Base-by-base conservation (phyloP, 2,113 vertebrate genomes). In the Dendropsophus ebraccatus region DNA sequence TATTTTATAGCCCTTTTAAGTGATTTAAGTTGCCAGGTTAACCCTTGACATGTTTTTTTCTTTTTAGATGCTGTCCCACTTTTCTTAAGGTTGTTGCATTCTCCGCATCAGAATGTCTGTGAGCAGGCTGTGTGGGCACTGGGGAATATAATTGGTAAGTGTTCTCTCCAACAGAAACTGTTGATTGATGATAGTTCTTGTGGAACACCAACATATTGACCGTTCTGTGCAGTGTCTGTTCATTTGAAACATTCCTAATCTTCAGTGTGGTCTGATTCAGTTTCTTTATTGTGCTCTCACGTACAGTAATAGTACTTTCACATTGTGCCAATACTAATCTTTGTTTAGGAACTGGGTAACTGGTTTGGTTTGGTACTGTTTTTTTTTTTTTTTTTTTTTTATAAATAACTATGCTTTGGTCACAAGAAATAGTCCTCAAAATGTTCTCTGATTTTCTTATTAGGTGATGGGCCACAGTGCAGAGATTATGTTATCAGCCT, bases 91-190 rank as follows among this genome's bases (percentile, higher is more conserved):
- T 94, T 99, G 91, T 95, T 98, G 85, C 96, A 96, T 89, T 99
- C 97, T 86, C 95, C 97, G 79, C 97, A 98, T 92, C 97, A 98
- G 94, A 99, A 99, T 87, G 98, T 99, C 88, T 99, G 98, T 85
- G 98, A 99, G 89, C 98, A 99, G 91, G 98, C 98, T 0, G 98
- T 99, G 25, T 99, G 98, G 98, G 98, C 98, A 82, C 89, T 99
- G 90, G 98, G 98, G 67, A 99, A 99, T 92, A 99, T 99, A 90
- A 99, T 99, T 88, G 98, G 98, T 99, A 89, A 92, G 97, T 93
- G 12, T 82, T 83, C 6, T 80, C 23, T 25, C 23, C 72, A 74
- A 8, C 21, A 12, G 2, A 73, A 41, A n/a, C 17, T 56, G 19
- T 32, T 30, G 3, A 28, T 65, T 16, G 5, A 1, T 65, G 4